Evolutionary conservation across 2,113 vertebrate genomes (phyloP).

Genomic region (Pyrgilauda ruficollis): DNA sequence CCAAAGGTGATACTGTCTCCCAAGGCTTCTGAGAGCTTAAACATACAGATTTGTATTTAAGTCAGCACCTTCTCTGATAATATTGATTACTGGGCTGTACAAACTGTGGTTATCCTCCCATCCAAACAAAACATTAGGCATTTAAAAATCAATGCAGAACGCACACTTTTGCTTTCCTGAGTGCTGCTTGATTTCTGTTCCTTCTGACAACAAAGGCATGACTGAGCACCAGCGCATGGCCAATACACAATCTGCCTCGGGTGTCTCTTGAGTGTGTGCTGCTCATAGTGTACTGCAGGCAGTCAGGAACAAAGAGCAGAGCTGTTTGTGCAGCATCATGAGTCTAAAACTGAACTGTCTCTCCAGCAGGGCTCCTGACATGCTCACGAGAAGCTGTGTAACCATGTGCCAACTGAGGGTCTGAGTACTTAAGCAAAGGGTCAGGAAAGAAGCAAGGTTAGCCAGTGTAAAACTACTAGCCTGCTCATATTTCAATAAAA

Average conservation of each 20-base stretch:
- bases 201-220: neutral
- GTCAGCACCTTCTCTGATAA: neutral
- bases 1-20: neutral
- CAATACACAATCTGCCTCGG: neutral
- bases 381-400: neutral
- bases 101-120: neutral
- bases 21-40: neutral
- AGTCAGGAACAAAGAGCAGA: neutral
- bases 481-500: neutral
- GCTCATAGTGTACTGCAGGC: neutral
- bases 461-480: neutral
- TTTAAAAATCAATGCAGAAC: neutral
- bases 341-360: neutral
- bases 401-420: neutral
- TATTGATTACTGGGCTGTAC: neutral
- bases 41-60: conserved; percentile 18
- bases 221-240: neutral
- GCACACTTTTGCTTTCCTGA: neutral
- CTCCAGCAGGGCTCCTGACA: neutral
- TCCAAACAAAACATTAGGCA: neutral
- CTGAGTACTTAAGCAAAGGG: neutral
- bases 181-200: neutral
- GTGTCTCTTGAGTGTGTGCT: neutral
- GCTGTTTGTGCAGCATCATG: neutral
- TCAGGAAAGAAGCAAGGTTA: neutral